These are phyloP conservation scores for Camelus bactrianus DNA, from an alignment of 2,113 vertebrate species.

Conservation along the genomic window DNA sequence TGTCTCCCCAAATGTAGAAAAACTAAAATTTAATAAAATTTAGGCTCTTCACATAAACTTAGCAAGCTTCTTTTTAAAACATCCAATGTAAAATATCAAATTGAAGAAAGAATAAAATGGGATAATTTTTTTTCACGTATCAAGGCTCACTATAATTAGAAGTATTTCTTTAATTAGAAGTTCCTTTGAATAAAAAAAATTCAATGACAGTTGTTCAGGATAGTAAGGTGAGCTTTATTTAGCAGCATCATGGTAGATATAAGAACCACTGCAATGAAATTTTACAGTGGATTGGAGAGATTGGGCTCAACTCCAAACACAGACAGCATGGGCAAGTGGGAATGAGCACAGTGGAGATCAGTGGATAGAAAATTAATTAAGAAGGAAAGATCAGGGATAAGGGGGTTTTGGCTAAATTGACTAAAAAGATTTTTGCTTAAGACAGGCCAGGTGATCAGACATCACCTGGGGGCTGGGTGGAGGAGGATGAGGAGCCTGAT, in stretches of 20 bases:
- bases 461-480: background rate
- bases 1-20: background rate
- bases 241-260: background rate
- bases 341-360: background rate
- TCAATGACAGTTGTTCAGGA: background rate
- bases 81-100: slow-evolving; percentile 17
- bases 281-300: background rate
- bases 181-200: background rate
- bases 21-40: slow-evolving; percentile 45
- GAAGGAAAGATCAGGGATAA: background rate
- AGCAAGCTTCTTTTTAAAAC: background rate
- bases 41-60: background rate
- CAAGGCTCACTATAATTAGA: background rate
- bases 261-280: background rate
- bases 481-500: background rate
- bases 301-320: background rate
- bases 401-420: background rate
- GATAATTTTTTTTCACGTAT: background rate
- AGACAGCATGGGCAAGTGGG: background rate
- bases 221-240: background rate
- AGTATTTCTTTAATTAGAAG: background rate
- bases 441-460: background rate
- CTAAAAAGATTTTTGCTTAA: background rate
- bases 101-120: background rate
- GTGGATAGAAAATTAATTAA: background rate